These are phyloP conservation scores for Teleiodes luculella DNA, from an alignment of 2,888 invertebrate species.

Conservation along the genomic window DNA sequence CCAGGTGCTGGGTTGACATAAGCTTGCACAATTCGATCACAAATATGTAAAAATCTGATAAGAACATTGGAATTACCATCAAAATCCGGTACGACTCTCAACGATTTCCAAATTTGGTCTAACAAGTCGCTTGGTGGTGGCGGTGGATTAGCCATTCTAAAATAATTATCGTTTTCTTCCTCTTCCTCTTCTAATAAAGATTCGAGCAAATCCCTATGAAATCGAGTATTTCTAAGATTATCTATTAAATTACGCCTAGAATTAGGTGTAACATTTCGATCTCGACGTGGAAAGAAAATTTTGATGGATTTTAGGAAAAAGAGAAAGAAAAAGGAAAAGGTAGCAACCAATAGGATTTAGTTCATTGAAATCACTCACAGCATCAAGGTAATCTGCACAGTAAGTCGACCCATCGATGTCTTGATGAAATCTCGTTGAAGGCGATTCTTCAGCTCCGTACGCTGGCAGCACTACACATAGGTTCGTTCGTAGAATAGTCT, in stretches of 20 bases:
- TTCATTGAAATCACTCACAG: not conserved
- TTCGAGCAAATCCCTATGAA: too few relatives aligned
- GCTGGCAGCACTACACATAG: not conserved
- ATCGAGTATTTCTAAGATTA: not conserved
- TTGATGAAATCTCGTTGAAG: not conserved
- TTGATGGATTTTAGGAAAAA: not conserved
- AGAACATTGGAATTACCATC: not conserved
- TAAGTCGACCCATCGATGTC: not conserved
- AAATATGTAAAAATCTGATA: not conserved
- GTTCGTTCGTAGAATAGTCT: not conserved
- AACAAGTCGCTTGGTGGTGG: not conserved
- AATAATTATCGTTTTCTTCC: not conserved
- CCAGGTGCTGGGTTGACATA: not conserved
- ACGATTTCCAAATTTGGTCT: not conserved
- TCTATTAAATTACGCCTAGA: not conserved
- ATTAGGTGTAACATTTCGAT: not conserved
- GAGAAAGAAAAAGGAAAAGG: not conserved
- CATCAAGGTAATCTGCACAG: not conserved
- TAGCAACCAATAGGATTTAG: not conserved
- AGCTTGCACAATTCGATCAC: not conserved
- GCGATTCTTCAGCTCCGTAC: not conserved
- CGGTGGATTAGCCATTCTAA: too few relatives aligned
- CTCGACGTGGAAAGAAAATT: not conserved
- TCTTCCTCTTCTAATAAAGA: too few relatives aligned
- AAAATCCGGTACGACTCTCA: not conserved